phyloP scores from a whole-genome alignment of 2,888 invertebrate genomes.

The Luffia ferchaultella region DNA sequence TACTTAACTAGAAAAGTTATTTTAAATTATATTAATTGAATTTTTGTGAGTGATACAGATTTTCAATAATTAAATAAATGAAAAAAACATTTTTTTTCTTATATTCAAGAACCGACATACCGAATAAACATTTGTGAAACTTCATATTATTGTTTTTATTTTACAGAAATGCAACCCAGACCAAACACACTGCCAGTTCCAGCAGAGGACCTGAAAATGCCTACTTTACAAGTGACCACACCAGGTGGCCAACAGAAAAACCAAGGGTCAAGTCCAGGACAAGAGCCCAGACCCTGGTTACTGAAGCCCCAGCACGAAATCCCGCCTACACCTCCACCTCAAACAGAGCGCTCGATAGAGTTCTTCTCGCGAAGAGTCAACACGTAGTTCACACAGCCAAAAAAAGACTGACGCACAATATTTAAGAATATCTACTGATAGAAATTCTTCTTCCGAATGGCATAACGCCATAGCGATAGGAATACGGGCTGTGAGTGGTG shows the following conservation, averaged over 20 bases:
- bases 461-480: conserved; percentile 38
- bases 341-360: conserved; percentile 29
- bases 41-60: too few relatives aligned
- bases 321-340: conserved; percentile 52
- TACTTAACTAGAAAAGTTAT: too few relatives aligned
- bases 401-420: not conserved
- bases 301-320: conserved; percentile 52
- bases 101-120: too few relatives aligned
- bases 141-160: too few relatives aligned
- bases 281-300: conserved; percentile 34
- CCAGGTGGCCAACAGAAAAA: conserved; percentile 27
- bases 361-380: conserved; percentile 46
- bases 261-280: conserved; percentile 17
- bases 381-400: not conserved
- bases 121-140: too few relatives aligned
- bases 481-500: not conserved
- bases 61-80: too few relatives aligned
- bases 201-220: conserved; percentile 32
- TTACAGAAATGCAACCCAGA: conserved; percentile 49
- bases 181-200: conserved; percentile 42
- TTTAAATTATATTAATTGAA: too few relatives aligned
- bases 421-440: conserved; percentile 17
- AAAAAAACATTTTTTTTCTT: too few relatives aligned
- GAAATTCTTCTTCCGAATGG: conserved; percentile 34
- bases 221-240: conserved; percentile 46